Evolutionary conservation across 2,797 vertebrate species (phyloP).

Genomic region (Lepus townsendii): DNA sequence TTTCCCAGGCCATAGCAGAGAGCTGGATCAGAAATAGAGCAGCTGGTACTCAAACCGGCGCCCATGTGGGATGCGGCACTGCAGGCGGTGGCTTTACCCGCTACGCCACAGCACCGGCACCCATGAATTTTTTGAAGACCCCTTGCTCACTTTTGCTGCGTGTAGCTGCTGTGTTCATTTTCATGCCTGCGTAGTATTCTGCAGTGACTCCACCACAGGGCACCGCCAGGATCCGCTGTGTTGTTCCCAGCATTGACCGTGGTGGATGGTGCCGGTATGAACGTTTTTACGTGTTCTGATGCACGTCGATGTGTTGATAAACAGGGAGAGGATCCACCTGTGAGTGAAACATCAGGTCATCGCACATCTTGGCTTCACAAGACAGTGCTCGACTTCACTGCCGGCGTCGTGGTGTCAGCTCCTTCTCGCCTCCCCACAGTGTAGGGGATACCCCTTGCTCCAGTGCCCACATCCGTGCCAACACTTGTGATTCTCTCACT

Average conservation of each 20-base stretch:
- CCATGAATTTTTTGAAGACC: too few species aligned
- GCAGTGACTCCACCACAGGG: accelerated
- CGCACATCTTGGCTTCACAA: neutral
- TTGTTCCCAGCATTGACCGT: neutral
- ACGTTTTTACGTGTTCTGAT: neutral
- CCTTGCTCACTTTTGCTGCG: neutral
- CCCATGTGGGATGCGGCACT: too few species aligned
- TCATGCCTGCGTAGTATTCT: neutral
- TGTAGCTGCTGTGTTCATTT: neutral
- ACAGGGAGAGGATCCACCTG: too few species aligned
- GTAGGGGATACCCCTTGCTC: neutral
- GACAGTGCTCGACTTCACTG: neutral
- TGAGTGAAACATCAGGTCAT: neutral
- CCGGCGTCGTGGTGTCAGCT: neutral
- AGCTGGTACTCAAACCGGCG: too few species aligned
- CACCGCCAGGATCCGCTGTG: too few species aligned
- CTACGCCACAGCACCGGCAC: too few species aligned
- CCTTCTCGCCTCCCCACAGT: too few species aligned
- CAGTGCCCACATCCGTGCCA: neutral
- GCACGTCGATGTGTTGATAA: neutral
- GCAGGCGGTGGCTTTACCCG: too few species aligned
- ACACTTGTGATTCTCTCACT: neutral
- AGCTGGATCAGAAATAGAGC: too few species aligned
- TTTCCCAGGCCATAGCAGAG: too few species aligned
- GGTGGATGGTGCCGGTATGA: neutral